phyloP scores from a whole-genome alignment of 2,888 invertebrate genomes.

The Eupithecia subumbrata region DNA sequence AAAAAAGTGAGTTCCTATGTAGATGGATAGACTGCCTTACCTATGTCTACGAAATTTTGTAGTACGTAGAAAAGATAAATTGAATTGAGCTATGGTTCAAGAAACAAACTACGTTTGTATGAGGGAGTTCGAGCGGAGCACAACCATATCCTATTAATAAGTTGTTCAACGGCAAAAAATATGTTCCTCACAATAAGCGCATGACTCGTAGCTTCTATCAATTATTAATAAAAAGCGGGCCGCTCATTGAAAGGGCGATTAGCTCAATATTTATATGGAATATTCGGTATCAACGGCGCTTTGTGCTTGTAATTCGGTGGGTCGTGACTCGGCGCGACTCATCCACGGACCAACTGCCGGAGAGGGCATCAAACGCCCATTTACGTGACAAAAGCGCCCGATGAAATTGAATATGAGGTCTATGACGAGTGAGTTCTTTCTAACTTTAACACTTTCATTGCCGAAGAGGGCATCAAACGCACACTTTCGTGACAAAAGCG shows the following conservation, averaged over 20 bases:
- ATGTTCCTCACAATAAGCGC: constrained; percentile 80
- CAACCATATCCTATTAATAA: constrained; percentile 66
- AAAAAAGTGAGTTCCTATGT: no score
- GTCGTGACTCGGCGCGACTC: constrained; percentile 81
- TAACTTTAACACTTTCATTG: background rate
- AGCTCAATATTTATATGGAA: constrained; percentile 85
- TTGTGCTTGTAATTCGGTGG: constrained; percentile 83
- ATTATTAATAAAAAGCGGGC: constrained; percentile 84
- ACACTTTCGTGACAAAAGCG: constrained; percentile 46
- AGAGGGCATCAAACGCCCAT: constrained; percentile 53
- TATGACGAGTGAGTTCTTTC: background rate
- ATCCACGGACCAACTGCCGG: constrained; percentile 61
- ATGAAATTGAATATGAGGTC: constrained; percentile 7
- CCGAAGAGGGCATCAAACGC: constrained; percentile 59
- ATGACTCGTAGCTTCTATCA: constrained; percentile 82
- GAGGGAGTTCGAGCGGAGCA: background rate
- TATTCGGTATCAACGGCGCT: constrained; percentile 84
- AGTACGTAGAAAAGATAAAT: no score
- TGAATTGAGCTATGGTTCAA: background rate
- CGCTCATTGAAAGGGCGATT: constrained; percentile 85
- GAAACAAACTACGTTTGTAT: constrained; percentile 4
- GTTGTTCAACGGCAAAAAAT: constrained; percentile 78
- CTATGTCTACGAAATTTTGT: no score
- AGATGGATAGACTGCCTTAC: no score
- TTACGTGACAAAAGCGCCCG: constrained; percentile 46